phyloP scores from a whole-genome alignment of 2,113 vertebrate species.

The Sardina pilchardus region DNA sequence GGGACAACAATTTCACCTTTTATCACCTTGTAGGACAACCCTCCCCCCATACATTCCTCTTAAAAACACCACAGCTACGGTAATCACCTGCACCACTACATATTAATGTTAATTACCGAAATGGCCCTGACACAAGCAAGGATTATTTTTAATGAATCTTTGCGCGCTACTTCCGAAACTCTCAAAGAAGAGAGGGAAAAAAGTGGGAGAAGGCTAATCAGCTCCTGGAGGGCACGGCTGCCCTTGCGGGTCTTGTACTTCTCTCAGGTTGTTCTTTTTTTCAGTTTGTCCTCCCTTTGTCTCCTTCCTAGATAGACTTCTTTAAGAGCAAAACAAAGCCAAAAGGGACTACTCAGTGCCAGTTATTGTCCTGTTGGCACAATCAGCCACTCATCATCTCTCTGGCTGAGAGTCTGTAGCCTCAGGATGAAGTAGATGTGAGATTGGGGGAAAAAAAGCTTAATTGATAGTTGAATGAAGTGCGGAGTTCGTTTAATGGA shows the following conservation, averaged over 20 bases:
- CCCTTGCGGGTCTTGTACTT: background rate
- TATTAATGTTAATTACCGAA: slow-evolving; percentile 19
- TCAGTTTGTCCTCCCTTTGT: slow-evolving; percentile 13
- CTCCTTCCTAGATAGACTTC: background rate
- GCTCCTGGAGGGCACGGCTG: slow-evolving; percentile 3
- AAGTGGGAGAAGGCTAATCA: background rate
- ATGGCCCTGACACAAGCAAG: slow-evolving; percentile 13
- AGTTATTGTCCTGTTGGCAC: slow-evolving; percentile 56
- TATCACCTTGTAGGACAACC: background rate
- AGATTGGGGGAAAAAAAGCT: slow-evolving; percentile 38
- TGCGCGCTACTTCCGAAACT: background rate
- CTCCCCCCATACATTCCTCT: background rate
- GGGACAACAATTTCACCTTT: too few relatives aligned
- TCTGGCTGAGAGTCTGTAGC: slow-evolving; percentile 43
- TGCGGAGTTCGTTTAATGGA: slow-evolving; percentile 33
- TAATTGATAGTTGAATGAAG: slow-evolving; percentile 50
- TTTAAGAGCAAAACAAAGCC: slow-evolving; percentile 17
- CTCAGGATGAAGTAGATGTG: slow-evolving; percentile 55
- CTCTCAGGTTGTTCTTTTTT: background rate
- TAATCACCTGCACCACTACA: slow-evolving; percentile 14
- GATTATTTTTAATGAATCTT: slow-evolving; percentile 11
- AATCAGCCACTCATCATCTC: slow-evolving; percentile 46
- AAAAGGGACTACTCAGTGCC: slow-evolving; percentile 1
- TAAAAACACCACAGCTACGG: background rate
- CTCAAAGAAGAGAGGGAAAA: slow-evolving; percentile 1